Conservation (phyloP, 2,797 vertebrate species). For the Leptodactylus fallax region DNA sequence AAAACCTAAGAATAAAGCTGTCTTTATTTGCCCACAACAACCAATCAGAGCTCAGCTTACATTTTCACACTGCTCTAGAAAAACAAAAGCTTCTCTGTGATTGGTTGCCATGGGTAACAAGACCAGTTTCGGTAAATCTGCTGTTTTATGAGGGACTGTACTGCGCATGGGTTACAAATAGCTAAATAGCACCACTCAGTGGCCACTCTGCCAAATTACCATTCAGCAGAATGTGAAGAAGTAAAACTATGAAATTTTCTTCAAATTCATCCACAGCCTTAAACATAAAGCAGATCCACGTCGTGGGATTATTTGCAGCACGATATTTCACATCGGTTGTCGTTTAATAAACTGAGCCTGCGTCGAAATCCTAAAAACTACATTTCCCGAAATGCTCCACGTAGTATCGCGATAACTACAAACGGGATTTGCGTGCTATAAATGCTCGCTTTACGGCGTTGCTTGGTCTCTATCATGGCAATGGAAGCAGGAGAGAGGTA, state of each 20-base stretch:
- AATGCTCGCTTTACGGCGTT: neutral
- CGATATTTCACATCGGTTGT: neutral
- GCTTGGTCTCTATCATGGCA: neutral
- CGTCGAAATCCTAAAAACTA: neutral
- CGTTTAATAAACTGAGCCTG: neutral
- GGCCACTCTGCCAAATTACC: neutral
- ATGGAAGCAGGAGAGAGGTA: neutral
- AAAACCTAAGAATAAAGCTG: too few species aligned
- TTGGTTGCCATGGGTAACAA: too few species aligned
- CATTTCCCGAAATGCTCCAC: conserved; percentile 19
- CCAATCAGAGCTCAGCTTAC: too few species aligned
- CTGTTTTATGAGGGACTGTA: too few species aligned
- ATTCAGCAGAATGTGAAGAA: neutral
- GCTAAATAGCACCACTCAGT: neutral
- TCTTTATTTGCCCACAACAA: too few species aligned
- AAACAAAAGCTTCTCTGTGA: too few species aligned
- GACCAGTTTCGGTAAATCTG: too few species aligned
- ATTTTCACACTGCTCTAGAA: too few species aligned
- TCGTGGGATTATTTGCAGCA: neutral
- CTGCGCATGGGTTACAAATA: neutral
- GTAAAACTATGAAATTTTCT: neutral
- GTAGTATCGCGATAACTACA: neutral
- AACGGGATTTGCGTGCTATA: neutral
- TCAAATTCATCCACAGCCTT: neutral
- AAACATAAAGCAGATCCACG: neutral